Base-by-base conservation (phyloP, 2,888 invertebrate species). In the Brenthis ino region DNA sequence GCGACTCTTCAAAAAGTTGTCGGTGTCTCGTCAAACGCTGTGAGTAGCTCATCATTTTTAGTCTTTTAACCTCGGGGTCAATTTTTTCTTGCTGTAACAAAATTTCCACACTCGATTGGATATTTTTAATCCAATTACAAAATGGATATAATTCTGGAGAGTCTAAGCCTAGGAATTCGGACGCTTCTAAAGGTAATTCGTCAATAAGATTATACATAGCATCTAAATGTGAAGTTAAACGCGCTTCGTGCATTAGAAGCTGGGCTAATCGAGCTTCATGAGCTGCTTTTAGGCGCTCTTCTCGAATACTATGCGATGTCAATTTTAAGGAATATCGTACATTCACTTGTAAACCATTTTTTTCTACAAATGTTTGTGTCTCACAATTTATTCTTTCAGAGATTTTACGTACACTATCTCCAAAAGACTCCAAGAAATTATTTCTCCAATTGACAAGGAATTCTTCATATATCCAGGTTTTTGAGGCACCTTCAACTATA, bases 351-450 rank as follows among this genome's bases (percentile, higher is more conserved):
- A 76, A 75, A 11, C 79, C 75, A 65, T 81, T 84, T 66, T 87
- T 85, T 69, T 86, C 82, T 3, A 90, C 77, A 89, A 91, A 92
- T 51, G 79, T 70, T 3, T 80, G 79, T 56, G 85, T 83, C 72
- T 89, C 87, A 53, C 78, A 76, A 58, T 70, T 76, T 24, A 91
- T 73, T 74, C 87, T 83, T 47, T 86, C 84, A 2, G 87, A 81
- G 3, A 91, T 75, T 54, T 77, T 66, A 13, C 78, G 77, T 14
- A 86, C 75, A 69, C 86, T 88, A 50, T 71, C 79, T 65, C 81
- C 78, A 69, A 91, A 86, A n/a, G 86, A 81, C 78, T 89, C 88
- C 5, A 92, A 79, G 65, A 90, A 91, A 37, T 87, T 88, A 71
- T 89, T 87, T 69, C 79, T 83, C 88, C 88, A 90, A 70, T 89